Percentiles rank a stretch among this genome's conserved stretches.
Evolutionary conservation across 2,888 invertebrate genomes (phyloP).

Genomic region (Rhabditoides inermis): DNA sequence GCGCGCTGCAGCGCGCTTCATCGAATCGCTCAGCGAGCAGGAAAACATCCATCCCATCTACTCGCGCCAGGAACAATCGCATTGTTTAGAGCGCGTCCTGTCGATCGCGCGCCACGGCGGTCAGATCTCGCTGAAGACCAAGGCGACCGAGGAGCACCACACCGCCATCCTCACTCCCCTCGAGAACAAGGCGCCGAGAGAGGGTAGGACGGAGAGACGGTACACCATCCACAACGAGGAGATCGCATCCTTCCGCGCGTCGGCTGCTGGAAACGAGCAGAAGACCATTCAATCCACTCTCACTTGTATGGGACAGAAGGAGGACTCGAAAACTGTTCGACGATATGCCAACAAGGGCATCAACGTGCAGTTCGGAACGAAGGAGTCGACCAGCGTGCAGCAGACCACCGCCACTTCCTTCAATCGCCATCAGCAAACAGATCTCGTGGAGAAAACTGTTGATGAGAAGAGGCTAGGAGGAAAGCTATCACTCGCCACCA

Average conservation of each 20-base stretch:
- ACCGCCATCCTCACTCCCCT: constrained; percentile 10
- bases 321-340: too few species aligned
- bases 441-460: constrained; percentile 1
- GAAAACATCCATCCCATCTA: constrained; percentile 34
- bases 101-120: constrained; percentile 30
- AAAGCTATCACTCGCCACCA: constrained; percentile 16
- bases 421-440: not conserved
- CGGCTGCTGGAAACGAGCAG: too few species aligned
- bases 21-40: too few species aligned
- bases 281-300: too few species aligned
- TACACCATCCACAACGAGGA: too few species aligned
- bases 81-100: constrained; percentile 31
- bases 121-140: constrained; percentile 18
- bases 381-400: too few species aligned
- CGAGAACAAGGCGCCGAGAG: too few species aligned
- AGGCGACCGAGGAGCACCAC: constrained; percentile 22
- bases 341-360: constrained; percentile 26
- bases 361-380: constrained; percentile 13
- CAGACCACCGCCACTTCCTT: constrained; percentile 16
- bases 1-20: too few species aligned
- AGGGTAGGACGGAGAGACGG: too few species aligned
- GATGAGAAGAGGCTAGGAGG: constrained; percentile 17
- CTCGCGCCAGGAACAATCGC: constrained; percentile 17
- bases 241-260: too few species aligned
- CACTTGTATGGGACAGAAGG: too few species aligned